Evolutionary conservation across 2,113 vertebrate species (phyloP), one percentile per base, ranked within the genome.

Genomic region (Vidua macroura): DNA sequence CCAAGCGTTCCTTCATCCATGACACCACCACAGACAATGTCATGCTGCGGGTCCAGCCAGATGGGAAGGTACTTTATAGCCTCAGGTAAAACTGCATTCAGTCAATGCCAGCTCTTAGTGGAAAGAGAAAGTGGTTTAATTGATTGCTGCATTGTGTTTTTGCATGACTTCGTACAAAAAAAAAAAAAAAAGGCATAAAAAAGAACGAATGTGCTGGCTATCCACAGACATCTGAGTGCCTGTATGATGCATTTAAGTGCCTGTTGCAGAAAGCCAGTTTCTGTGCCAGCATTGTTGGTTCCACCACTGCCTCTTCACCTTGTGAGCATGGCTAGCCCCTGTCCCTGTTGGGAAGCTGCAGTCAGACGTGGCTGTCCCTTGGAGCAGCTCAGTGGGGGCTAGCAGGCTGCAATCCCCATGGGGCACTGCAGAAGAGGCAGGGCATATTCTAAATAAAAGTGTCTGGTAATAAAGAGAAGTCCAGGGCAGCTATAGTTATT

Each of bases 11-110:
- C 55, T 99, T 99, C 94, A 99, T 99, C 96, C 99, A 99, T 0
- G 99, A 99, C 97, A 99, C 99, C 76, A 99, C 99, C 37, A 99
- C 99, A 1, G 99, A 99, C 92, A 99, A 99, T 1, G 98, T 99
- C 94, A 99, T 99, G 99, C 97, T 99, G 83, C 98, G 99, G 14
- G 99, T 99, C 41, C 99, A 99, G 94, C 99, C 99, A 0, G 99
- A 99, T 4, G 99, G 99, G 78, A 99, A 99, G 51, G 99, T 99
- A 55, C 99, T 99, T 82, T 99, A 99, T 97, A 99, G 99, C 93
- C 98, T 99, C 97, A 98, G 99, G 99, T 99, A 97, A 97, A 84
- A 52, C 63, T 74, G 69, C 82, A 37, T 69, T 85, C 0, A 0
- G 14, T 75, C 60, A 68, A 20, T 30, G 85, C 1, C 55, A 88